Base-by-base conservation (phyloP, 2,888 invertebrate species). In the Lepetodrilus schrolli region DNA sequence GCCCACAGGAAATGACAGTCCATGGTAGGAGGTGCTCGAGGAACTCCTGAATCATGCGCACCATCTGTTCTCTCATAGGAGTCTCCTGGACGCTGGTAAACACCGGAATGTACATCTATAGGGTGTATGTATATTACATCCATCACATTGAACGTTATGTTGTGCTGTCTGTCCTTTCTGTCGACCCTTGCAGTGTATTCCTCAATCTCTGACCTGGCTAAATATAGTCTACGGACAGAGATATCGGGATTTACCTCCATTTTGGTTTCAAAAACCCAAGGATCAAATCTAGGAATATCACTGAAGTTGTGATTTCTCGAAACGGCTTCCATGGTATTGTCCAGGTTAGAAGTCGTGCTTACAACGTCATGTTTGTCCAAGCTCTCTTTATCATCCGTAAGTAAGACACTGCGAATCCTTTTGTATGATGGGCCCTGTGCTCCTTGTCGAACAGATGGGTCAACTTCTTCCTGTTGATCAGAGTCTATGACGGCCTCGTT, bases 1-100 rank as follows among this genome's bases (percentile, higher is more conserved):
- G 30, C 17, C 58, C 17, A 17, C 34, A 58, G 26, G n/a, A 58
- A 58, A n/a, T 58, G 58, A 26, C 58, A 58, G 58, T 58, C 58
- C 23, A 58, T 30, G 2, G 58, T 26, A n/a, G 26, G 26, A 58
- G 58, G 17, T 1, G 58, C 26, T 10, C 26, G n/a, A n/a, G n/a
- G 13, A 23, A 58, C 13, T 5, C 17, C 30, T n/a, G 58, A n/a
- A 10, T 26, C 58, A 34, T 30, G 30, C 30, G 26, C 58, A 2
- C 4, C 10, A 17, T 43, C 43, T 43, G n/a, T 43, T 13, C n/a
- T 8, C 13, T n/a, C n/a, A n/a, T n/a, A n/a, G n/a, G n/a, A n/a
- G n/a, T n/a, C n/a, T n/a, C n/a, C n/a, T n/a, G n/a, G n/a, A n/a
- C n/a, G n/a, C n/a, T n/a, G n/a, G n/a, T n/a, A n/a, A n/a, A n/a